These are phyloP conservation scores for Agriopis marginaria DNA, from an alignment of 2,888 invertebrate genomes.

Conservation along the genomic window DNA sequence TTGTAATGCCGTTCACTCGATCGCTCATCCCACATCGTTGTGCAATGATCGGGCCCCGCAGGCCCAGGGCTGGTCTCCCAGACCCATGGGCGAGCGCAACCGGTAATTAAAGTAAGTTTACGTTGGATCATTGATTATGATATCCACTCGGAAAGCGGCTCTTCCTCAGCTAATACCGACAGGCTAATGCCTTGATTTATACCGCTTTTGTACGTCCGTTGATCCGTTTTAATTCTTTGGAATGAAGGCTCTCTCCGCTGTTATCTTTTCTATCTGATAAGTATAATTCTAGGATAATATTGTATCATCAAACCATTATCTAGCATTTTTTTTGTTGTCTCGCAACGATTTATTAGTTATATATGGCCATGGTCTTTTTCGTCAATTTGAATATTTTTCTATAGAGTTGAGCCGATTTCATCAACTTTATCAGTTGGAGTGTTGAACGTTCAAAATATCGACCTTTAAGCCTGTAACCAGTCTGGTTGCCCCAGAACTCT, in stretches of 20 bases:
- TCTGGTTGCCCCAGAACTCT: constrained; percentile 33
- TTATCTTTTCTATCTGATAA: constrained; percentile 11
- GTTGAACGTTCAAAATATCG: constrained; percentile 18
- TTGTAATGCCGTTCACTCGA: constrained; percentile 70
- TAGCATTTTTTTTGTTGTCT: not conserved
- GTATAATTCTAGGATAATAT: constrained; percentile 1
- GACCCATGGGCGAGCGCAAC: constrained; percentile 51
- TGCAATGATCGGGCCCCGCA: constrained; percentile 61
- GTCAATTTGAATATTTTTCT: not conserved
- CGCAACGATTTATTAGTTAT: not conserved
- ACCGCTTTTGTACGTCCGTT: constrained; percentile 50
- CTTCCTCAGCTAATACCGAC: constrained; percentile 62
- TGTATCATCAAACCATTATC: not conserved
- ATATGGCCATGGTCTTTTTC: not conserved
- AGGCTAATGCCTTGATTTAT: constrained; percentile 73
- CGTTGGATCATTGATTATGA: constrained; percentile 63
- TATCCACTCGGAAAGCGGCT: constrained; percentile 55
- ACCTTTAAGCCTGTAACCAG: constrained; percentile 28
- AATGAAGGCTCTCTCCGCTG: constrained; percentile 33
- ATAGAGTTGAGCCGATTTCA: constrained; percentile 12
- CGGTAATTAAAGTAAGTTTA: constrained; percentile 61
- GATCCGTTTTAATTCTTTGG: constrained; percentile 60
- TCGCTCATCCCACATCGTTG: constrained; percentile 67
- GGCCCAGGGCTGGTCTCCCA: constrained; percentile 62
- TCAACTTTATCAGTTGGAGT: not conserved